Percentiles rank a stretch among this genome's conserved stretches.
Conservation (phyloP, 2,113 vertebrate genomes). For the Sarotherodon lohbergeri region DNA sequence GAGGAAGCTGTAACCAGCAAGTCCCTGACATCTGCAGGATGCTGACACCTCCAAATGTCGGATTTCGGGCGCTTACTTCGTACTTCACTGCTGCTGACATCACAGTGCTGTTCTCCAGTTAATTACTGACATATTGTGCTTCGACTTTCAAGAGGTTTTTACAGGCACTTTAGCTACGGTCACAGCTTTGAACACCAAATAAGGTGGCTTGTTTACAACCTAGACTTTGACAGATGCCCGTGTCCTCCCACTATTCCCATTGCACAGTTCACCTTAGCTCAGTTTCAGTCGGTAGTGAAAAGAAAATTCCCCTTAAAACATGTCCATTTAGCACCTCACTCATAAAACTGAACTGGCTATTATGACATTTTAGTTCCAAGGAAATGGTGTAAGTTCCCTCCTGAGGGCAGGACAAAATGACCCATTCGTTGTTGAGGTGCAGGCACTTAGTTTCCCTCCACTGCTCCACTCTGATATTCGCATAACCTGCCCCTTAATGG, state of each 20-base stretch:
- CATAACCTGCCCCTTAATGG: slow-evolving; percentile 32
- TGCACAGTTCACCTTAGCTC: not conserved
- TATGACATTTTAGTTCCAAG: slow-evolving; percentile 23
- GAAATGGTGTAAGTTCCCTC: slow-evolving; percentile 8
- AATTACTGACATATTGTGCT: not conserved
- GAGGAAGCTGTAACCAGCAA: not conserved
- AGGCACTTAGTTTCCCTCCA: slow-evolving; percentile 6
- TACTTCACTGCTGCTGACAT: not conserved
- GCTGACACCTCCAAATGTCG: not conserved
- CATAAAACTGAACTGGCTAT: slow-evolving; percentile 26
- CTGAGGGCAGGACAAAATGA: slow-evolving; percentile 18
- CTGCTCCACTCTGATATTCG: slow-evolving; percentile 29
- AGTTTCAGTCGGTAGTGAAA: not conserved
- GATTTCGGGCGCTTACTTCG: not conserved
- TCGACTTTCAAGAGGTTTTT: not conserved
- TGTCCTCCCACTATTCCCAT: not conserved
- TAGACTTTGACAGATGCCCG: not conserved
- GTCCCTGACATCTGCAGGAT: not conserved
- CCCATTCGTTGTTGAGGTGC: not conserved
- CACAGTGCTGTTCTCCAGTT: not conserved
- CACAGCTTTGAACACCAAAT: not conserved
- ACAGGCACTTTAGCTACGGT: not conserved
- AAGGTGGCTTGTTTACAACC: not conserved
- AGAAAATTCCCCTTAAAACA: not conserved
- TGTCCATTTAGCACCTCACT: slow-evolving; percentile 9